Evolutionary conservation across 2,888 invertebrate species (phyloP).

Genomic region (Sturmia bella): DNA sequence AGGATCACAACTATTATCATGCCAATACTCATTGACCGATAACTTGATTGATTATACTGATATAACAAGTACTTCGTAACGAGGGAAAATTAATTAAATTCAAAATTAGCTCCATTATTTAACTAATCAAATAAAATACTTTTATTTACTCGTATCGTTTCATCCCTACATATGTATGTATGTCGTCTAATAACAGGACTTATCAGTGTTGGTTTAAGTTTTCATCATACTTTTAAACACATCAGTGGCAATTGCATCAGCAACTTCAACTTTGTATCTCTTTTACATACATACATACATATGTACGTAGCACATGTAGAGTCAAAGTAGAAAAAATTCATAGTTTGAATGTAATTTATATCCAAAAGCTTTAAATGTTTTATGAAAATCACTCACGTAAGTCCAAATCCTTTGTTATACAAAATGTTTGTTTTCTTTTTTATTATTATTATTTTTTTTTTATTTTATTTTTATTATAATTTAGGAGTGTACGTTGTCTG

Average conservation of each 20-base stretch:
- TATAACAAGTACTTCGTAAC: no score
- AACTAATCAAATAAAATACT: no score
- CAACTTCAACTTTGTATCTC: conserved; percentile 27
- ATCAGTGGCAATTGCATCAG: conserved; percentile 32
- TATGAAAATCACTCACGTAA: conserved; percentile 55
- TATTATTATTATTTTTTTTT: neutral
- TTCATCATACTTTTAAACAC: neutral
- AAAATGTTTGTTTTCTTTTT: conserved; percentile 13
- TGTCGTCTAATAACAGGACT: no score
- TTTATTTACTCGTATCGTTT: no score
- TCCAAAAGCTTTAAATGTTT: conserved; percentile 25
- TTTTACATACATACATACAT: no score
- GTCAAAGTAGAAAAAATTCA: conserved; percentile 10
- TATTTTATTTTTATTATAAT: no score
- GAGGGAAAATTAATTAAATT: no score
- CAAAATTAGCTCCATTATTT: no score
- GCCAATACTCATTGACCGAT: no score
- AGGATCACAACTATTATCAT: no score
- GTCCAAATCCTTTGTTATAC: conserved; percentile 42
- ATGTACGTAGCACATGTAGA: conserved; percentile 23
- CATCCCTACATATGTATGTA: no score
- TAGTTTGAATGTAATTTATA: conserved; percentile 26
- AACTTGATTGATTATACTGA: no score
- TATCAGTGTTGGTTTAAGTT: neutral
- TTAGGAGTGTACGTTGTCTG: conserved; percentile 26